Conservation (phyloP, 2,888 invertebrate genomes). For the Watsonalla cultraria region DNA sequence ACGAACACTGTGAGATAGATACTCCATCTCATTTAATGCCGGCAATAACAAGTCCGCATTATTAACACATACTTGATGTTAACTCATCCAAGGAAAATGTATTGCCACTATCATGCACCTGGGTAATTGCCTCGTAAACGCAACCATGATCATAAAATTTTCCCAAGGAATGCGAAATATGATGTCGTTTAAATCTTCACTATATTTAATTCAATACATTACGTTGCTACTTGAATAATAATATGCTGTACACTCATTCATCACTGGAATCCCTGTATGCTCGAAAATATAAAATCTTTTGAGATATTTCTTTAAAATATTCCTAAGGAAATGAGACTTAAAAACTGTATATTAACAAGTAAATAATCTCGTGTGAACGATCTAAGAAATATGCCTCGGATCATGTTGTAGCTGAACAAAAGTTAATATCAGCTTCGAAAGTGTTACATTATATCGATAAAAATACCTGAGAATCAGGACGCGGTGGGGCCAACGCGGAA, state of each 20-base stretch:
- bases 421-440: slow-evolving; percentile 27
- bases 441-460: slow-evolving; percentile 55
- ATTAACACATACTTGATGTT: slow-evolving; percentile 5
- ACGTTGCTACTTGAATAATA: too few relatives aligned
- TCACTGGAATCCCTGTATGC: too few relatives aligned
- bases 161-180: background rate
- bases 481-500: slow-evolving; percentile 50
- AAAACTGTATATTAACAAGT: too few relatives aligned
- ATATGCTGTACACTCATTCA: too few relatives aligned
- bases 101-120: slow-evolving; percentile 23
- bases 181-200: too few relatives aligned
- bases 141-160: slow-evolving; percentile 15
- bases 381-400: too few relatives aligned
- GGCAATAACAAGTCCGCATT: slow-evolving; percentile 6
- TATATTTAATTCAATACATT: too few relatives aligned
- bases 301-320: too few relatives aligned
- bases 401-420: too few relatives aligned
- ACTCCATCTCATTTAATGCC: slow-evolving; percentile 11
- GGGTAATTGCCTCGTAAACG: slow-evolving; percentile 24
- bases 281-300: too few relatives aligned
- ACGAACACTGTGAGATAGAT: slow-evolving; percentile 20
- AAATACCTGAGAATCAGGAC: slow-evolving; percentile 68
- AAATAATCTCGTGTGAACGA: too few relatives aligned
- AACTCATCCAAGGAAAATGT: slow-evolving; percentile 15
- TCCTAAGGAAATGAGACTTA: too few relatives aligned